Evolutionary conservation across 2,888 invertebrate species (phyloP).

Genomic region (Sarcophaga subvicina): DNA sequence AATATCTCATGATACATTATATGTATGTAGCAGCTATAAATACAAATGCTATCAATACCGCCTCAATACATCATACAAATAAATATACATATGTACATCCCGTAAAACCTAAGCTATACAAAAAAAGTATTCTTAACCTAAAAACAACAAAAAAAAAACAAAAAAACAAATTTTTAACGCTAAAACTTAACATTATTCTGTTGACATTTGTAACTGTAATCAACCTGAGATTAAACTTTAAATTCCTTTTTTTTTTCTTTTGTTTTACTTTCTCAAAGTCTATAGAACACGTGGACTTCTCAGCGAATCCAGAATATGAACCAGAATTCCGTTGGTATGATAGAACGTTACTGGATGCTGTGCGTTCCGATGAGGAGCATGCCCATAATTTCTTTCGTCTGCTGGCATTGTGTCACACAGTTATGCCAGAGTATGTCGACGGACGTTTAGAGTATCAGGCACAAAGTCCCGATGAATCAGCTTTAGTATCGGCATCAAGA

Average conservation of each 20-base stretch:
- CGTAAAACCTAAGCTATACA: too few species aligned
- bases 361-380: constrained; percentile 88
- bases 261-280: constrained; percentile 83
- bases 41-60: neutral
- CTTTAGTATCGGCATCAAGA: constrained; percentile 97
- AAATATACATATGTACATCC: too few species aligned
- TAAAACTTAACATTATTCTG: too few species aligned
- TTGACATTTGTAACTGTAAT: neutral
- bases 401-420: constrained; percentile 98
- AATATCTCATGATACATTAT: neutral
- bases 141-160: too few species aligned
- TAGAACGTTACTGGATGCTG: constrained; percentile 90
- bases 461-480: constrained; percentile 99
- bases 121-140: too few species aligned
- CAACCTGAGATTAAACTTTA: neutral
- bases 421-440: constrained; percentile 97
- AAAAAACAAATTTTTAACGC: too few species aligned
- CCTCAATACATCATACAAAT: too few species aligned
- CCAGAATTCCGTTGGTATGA: constrained; percentile 97
- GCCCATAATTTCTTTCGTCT: constrained; percentile 95
- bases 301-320: constrained; percentile 96
- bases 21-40: too few species aligned
- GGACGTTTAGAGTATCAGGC: constrained; percentile 88
- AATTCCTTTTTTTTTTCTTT: constrained; percentile 21
- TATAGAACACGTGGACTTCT: constrained; percentile 93